Evolutionary conservation across 2,888 invertebrate species (phyloP).

Genomic region (Dynastes maya): DNA sequence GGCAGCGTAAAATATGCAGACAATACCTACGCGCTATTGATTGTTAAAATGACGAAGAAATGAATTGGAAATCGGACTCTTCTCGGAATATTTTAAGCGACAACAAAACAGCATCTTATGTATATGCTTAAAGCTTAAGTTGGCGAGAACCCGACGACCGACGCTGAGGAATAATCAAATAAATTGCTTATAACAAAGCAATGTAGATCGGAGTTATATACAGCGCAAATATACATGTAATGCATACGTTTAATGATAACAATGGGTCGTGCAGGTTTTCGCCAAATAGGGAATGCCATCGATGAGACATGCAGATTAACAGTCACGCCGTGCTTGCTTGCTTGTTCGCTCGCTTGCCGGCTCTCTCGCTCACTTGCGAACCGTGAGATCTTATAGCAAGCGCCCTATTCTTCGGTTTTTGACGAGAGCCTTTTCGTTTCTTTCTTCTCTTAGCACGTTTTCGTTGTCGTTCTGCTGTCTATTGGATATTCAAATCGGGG

Average conservation of each 20-base stretch:
- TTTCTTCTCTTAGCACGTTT: background rate
- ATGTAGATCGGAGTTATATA: constrained; percentile 61
- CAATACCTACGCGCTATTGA: too few species aligned
- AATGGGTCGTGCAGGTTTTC: constrained; percentile 61
- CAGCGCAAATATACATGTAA: constrained; percentile 68
- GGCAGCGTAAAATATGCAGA: too few species aligned
- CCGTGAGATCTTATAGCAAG: background rate
- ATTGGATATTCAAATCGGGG: too few species aligned
- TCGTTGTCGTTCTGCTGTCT: background rate
- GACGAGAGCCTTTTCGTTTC: background rate
- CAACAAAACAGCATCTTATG: background rate
- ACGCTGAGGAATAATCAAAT: constrained; percentile 64
- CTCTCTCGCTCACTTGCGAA: background rate
- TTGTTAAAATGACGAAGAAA: too few species aligned
- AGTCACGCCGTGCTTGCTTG: constrained; percentile 50
- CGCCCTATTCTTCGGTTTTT: background rate
- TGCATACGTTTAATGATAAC: constrained; percentile 63
- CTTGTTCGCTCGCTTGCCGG: too few species aligned
- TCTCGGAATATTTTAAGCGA: constrained; percentile 26
- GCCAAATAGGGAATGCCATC: constrained; percentile 55
- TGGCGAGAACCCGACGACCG: background rate
- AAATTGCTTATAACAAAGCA: constrained; percentile 69
- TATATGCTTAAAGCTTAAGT: background rate
- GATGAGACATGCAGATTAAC: constrained; percentile 53
- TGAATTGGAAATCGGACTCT: constrained; percentile 8